Evolutionary conservation across 1,140 invertebrate species (phyloP).

Genomic region (Archivesica marissinica): DNA sequence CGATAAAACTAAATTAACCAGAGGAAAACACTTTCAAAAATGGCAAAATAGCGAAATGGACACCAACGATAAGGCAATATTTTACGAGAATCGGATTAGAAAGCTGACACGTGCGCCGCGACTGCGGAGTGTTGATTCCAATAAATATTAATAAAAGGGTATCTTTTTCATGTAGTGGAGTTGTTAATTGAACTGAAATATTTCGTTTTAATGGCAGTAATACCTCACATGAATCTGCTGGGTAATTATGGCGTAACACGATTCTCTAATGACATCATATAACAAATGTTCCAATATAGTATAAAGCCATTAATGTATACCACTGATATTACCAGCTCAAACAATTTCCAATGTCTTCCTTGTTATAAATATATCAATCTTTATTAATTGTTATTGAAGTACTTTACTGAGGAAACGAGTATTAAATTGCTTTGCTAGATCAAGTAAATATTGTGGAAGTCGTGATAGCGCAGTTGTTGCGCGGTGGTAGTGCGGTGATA

Average conservation of each 20-base stretch:
- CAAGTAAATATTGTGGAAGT: too few relatives aligned
- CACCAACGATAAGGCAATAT: slow-evolving; percentile 3
- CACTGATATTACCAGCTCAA: too few relatives aligned
- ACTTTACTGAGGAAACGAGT: too few relatives aligned
- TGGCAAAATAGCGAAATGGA: slow-evolving; percentile 7
- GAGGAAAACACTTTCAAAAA: slow-evolving; percentile 22
- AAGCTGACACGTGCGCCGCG: slow-evolving; percentile 15
- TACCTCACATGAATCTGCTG: background rate
- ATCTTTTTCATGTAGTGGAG: slow-evolving; percentile 35
- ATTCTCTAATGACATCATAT: background rate
- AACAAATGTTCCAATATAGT: too few relatives aligned
- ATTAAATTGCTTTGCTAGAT: too few relatives aligned
- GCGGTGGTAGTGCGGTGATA: too few relatives aligned
- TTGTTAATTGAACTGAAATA: slow-evolving; percentile 30
- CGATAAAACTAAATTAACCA: slow-evolving; percentile 38
- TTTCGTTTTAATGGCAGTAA: slow-evolving; percentile 31
- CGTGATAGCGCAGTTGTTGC: too few relatives aligned
- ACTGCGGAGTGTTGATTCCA: slow-evolving; percentile 15
- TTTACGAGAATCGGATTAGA: slow-evolving; percentile 40
- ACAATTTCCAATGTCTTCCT: too few relatives aligned
- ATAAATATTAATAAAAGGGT: slow-evolving; percentile 44
- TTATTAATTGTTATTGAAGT: too few relatives aligned
- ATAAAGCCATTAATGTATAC: too few relatives aligned
- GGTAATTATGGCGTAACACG: slow-evolving; percentile 4
- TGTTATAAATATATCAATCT: too few relatives aligned